These are phyloP conservation scores for Aphrocallistes beatrix DNA, from an alignment of 37 sponge, comb jelly and placozoan genomes.

Conservation along the genomic window DNA sequence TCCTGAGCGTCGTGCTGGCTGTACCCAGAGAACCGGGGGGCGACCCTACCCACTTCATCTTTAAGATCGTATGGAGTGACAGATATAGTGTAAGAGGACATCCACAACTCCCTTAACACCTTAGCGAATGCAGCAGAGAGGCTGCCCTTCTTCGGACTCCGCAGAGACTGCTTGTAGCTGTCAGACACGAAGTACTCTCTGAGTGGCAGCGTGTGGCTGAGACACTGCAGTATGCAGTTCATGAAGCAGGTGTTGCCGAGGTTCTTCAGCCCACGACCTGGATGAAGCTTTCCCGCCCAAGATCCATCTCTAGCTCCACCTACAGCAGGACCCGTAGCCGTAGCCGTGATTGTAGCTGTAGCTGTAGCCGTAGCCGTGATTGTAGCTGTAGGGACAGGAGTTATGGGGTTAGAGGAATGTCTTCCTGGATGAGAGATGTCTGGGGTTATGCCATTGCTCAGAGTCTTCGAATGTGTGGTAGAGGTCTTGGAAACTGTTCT, in stretches of 20 bases:
- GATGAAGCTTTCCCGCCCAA: too few relatives aligned
- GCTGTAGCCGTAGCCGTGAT: too few relatives aligned
- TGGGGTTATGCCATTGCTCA: too few relatives aligned
- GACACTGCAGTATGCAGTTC: constrained; percentile 14
- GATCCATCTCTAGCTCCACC: too few relatives aligned
- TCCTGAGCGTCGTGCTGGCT: constrained; percentile 8
- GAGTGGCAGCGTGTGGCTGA: background rate
- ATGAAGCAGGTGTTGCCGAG: constrained; percentile 12
- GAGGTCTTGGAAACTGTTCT: too few relatives aligned
- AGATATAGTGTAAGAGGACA: background rate
- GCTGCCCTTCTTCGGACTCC: background rate
- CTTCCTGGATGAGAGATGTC: too few relatives aligned
- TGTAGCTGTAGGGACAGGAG: too few relatives aligned
- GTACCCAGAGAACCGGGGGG: background rate
- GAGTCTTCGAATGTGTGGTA: too few relatives aligned
- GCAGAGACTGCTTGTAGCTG: background rate
- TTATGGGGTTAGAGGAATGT: too few relatives aligned
- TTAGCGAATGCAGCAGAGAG: background rate
- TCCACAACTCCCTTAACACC: background rate
- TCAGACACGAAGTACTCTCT: background rate
- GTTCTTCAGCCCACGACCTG: background rate
- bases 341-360: too few relatives aligned
- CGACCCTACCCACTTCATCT: background rate
- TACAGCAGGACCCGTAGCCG: too few relatives aligned
- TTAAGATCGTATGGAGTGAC: background rate